Percentiles rank a stretch among this genome's conserved stretches.
Conservation (phyloP, 2,888 invertebrate species). For the Neria commutata region DNA sequence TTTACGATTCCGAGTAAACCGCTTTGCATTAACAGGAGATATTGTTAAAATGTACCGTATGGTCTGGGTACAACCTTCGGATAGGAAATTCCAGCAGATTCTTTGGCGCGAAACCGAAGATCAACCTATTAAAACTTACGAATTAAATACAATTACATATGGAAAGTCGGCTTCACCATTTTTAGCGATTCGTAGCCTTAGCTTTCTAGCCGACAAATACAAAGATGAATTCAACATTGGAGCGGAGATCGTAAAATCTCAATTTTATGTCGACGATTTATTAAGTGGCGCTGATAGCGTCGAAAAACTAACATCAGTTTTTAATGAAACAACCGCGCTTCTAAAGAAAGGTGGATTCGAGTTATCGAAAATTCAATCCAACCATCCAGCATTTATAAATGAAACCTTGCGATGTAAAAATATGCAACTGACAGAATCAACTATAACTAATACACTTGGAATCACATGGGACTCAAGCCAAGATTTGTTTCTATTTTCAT, state of each 20-base stretch:
- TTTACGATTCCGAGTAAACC: not conserved
- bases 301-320: slow-evolving; percentile 3
- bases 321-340: not conserved
- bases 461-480: too few relatives aligned
- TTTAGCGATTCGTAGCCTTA: slow-evolving; percentile 10
- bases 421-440: too few relatives aligned
- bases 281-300: slow-evolving; percentile 22
- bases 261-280: slow-evolving; percentile 23
- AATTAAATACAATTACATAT: slow-evolving; percentile 24
- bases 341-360: slow-evolving; percentile 14
- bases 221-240: not conserved
- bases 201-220: slow-evolving; percentile 9
- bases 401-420: too few relatives aligned
- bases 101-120: slow-evolving; percentile 15
- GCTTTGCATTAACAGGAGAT: not conserved
- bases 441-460: too few relatives aligned
- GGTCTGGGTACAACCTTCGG: slow-evolving; percentile 5
- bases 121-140: slow-evolving; percentile 11
- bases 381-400: too few relatives aligned
- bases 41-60: slow-evolving; percentile 14
- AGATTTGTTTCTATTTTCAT: too few relatives aligned
- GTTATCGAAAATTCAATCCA: slow-evolving; percentile 18
- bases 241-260: not conserved
- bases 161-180: slow-evolving; percentile 18
- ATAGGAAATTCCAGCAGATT: slow-evolving; percentile 7